phyloP scores from a whole-genome alignment of 2,797 vertebrate species.

The Pachyuromys duprasi region DNA sequence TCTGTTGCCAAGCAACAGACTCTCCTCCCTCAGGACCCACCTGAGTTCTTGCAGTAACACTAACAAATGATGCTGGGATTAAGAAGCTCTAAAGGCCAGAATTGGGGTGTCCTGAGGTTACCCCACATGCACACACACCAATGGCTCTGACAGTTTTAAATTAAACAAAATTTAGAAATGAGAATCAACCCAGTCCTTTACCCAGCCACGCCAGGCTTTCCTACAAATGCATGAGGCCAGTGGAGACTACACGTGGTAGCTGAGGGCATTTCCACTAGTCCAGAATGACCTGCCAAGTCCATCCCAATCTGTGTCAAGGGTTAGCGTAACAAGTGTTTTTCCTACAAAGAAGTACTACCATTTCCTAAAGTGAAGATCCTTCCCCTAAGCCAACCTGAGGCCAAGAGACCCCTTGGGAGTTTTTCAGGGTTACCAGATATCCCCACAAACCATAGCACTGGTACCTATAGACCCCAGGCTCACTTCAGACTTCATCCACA shows the following conservation, averaged over 20 bases:
- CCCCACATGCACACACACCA: neutral
- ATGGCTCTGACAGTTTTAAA: neutral
- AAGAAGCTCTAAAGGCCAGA: neutral
- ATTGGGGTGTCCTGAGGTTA: neutral
- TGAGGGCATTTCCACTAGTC: neutral
- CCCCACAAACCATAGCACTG: neutral
- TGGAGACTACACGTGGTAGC: accelerated
- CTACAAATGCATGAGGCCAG: neutral
- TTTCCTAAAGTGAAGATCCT: neutral
- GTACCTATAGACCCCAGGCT: neutral
- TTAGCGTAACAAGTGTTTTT: neutral
- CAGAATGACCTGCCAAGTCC: neutral
- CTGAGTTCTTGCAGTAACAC: neutral
- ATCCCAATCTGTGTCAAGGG: neutral
- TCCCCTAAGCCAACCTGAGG: neutral
- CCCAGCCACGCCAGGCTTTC: neutral
- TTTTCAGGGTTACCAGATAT: neutral
- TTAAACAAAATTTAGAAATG: slow-evolving; percentile 12
- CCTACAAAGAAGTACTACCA: neutral
- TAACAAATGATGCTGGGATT: neutral
- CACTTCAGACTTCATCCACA: neutral
- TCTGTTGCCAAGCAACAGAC: slow-evolving; percentile 45
- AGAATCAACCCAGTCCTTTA: neutral
- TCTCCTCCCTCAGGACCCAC: neutral
- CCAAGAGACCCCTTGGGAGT: neutral